Percentiles rank a stretch among this genome's conserved stretches.
These are phyloP conservation scores for Pseudeuparius sepicola DNA, from an alignment of 2,888 invertebrate species.

Conservation along the genomic window DNA sequence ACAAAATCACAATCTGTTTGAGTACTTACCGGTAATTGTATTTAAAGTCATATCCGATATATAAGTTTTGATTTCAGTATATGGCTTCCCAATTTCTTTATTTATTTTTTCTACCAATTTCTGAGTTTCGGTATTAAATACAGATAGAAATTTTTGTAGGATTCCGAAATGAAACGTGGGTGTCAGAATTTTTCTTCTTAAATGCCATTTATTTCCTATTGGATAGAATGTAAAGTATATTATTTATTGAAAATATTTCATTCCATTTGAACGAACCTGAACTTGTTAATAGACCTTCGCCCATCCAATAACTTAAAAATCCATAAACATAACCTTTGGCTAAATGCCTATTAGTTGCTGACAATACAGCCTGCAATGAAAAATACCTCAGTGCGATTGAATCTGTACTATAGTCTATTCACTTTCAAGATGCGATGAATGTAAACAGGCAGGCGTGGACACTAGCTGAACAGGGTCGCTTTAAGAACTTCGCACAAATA, in stretches of 20 bases:
- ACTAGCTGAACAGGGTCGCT: too few species aligned
- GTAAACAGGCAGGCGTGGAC: too few species aligned
- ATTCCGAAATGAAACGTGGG: conserved; percentile 38
- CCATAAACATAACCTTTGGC: conserved; percentile 7
- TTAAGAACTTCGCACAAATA: too few species aligned
- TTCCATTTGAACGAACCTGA: too few species aligned
- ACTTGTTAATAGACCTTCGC: conserved; percentile 12
- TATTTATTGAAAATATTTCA: too few species aligned
- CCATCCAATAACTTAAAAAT: conserved; percentile 11
- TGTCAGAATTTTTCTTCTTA: conserved; percentile 35
- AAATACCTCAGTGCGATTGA: too few species aligned
- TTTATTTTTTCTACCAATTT: conserved; percentile 21
- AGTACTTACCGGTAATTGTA: conserved; percentile 44
- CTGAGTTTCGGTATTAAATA: conserved; percentile 33
- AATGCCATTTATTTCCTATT: conserved; percentile 39
- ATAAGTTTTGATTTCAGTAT: conserved; percentile 39
- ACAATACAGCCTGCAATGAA: too few species aligned
- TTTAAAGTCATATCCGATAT: conserved; percentile 44
- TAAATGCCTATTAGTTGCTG: too few species aligned
- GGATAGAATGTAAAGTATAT: too few species aligned
- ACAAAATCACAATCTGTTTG: background rate
- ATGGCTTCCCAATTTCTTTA: conserved; percentile 23
- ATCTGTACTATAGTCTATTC: too few species aligned
- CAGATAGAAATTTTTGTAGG: conserved; percentile 31
- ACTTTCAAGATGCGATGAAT: too few species aligned